These are phyloP conservation scores for Drosophila paranaensis DNA, from an alignment of 2,888 invertebrate species.

Conservation along the genomic window DNA sequence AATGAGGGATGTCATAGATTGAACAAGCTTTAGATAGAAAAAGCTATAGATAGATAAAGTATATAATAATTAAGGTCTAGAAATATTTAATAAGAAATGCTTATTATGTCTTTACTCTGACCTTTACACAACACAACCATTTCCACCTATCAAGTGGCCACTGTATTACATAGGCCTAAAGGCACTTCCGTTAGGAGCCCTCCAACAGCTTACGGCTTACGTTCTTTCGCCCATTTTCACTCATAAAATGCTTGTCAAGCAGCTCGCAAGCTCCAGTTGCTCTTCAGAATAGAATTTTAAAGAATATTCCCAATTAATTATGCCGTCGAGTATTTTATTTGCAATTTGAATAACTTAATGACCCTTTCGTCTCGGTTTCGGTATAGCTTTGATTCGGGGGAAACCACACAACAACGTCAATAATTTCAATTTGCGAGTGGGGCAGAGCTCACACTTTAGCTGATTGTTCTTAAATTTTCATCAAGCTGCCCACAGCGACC, in stretches of 20 bases:
- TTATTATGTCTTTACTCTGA: neutral
- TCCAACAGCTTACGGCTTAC: neutral
- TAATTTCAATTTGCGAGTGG: constrained; percentile 65
- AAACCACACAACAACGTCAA: constrained; percentile 67
- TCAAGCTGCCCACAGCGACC: constrained; percentile 10
- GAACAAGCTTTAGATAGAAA: no score
- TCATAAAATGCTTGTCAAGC: neutral
- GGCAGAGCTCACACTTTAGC: neutral
- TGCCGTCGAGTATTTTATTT: neutral
- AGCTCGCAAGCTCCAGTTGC: neutral
- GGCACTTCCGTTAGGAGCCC: neutral
- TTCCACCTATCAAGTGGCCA: neutral
- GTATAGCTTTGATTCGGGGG: neutral
- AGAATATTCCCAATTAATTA: neutral
- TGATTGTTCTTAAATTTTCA: neutral
- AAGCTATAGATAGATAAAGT: no score
- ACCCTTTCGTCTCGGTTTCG: neutral
- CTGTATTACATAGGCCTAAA: neutral
- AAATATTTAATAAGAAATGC: no score
- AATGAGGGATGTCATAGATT: no score
- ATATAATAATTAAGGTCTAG: no score
- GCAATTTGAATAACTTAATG: constrained; percentile 17
- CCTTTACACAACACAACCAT: neutral
- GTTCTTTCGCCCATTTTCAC: neutral
- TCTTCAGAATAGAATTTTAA: neutral